Evolutionary conservation across 1,140 invertebrate species (phyloP), one percentile per base, ranked within the genome.

Genomic region (Vollenhovia emeryi): DNA sequence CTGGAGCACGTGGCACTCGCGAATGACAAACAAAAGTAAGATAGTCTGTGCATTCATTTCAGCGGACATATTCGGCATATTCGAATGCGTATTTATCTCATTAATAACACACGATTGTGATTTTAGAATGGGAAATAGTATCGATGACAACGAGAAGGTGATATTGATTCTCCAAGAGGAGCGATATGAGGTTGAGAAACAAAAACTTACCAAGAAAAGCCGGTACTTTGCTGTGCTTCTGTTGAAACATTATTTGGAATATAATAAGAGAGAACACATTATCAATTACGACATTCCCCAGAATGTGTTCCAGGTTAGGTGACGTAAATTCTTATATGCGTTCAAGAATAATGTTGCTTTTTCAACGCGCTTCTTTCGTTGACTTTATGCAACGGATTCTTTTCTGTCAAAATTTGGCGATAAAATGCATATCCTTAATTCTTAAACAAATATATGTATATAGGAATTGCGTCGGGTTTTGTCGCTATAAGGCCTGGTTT

Each of bases 231-330:
- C 79, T 2, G 84, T 85, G 0, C 89, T 92, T 64, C 85, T 93
- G 8, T 91, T 89, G 0, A 60, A 64, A 8, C 87, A 89, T 55
- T 93, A 89, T 62, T 66, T 21, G 8, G 92, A 93, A 73, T 79
- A 74, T 24, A 15, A 4, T 8, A 52, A 73, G 2, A 69, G 85
- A 7, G 87, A 92, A 62, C 84, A 91, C 9, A 13, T 57, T 40
- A 90, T 92, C n/a, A 90, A 92, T 59, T 92, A 91, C 62, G 69
- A 89, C 7, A 88, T 92, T 55, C 4, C 79, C 45, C 18, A 62
- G 0, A 9, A 0, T 8, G 89, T 84, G 8, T 89, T 93, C 2
- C 9, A 92, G 87, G 92, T 93, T 86, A 76, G 78, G 68, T 75
- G 3, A 48, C 18, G 15, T 48, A 9, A 36, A 6, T 36, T 36